Percentiles rank a stretch among this genome's conserved stretches.
These are phyloP conservation scores for Hypolimnas misippus DNA, from an alignment of 2,888 invertebrate species.

Conservation along the genomic window DNA sequence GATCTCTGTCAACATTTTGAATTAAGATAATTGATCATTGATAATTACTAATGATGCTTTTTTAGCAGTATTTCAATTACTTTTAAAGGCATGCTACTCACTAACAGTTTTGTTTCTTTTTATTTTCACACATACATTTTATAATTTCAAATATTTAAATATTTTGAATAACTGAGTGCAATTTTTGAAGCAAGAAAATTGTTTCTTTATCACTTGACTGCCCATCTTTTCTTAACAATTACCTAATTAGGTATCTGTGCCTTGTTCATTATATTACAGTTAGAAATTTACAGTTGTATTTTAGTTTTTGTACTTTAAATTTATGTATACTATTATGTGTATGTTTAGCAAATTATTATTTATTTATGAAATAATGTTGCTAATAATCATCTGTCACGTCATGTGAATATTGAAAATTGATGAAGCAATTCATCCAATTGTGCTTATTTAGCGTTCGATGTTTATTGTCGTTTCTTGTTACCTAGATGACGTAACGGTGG, in stretches of 20 bases:
- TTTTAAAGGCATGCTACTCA: no score
- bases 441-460: background rate
- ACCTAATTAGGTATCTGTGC: background rate
- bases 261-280: background rate
- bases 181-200: background rate
- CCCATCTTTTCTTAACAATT: background rate
- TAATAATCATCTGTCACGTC: background rate
- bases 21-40: background rate
- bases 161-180: background rate
- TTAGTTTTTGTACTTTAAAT: background rate
- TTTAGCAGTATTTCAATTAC: no score
- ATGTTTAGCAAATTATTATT: background rate
- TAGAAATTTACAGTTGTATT: background rate
- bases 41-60: no score
- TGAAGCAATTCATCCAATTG: background rate
- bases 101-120: background rate
- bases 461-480: slow-evolving; percentile 10
- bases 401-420: slow-evolving; percentile 44
- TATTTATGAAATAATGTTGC: background rate
- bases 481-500: slow-evolving; percentile 93
- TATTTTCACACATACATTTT: background rate
- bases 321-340: background rate
- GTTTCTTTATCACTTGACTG: background rate
- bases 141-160: background rate
- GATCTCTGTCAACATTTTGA: background rate